These are phyloP conservation scores for Chaetorhynchus papuensis DNA, from an alignment of 2,113 vertebrate species.

Conservation along the genomic window DNA sequence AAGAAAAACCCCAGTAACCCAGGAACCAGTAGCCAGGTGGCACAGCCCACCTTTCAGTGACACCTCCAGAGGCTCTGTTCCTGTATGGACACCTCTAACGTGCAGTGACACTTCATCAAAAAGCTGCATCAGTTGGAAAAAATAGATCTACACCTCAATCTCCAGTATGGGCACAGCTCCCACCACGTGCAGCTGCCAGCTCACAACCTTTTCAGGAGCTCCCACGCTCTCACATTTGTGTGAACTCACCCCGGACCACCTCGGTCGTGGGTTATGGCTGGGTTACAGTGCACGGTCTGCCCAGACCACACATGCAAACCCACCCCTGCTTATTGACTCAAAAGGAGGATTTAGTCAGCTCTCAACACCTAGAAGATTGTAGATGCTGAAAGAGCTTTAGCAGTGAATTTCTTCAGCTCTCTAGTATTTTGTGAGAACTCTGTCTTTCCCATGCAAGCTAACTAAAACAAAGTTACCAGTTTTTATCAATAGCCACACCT, in stretches of 20 bases:
- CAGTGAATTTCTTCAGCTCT: too few species aligned
- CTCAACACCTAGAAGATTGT: not conserved
- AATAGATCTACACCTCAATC: rapidly evolving
- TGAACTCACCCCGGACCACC: not conserved
- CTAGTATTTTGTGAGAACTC: too few species aligned
- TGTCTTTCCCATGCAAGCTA: too few species aligned
- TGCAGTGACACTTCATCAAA: not conserved
- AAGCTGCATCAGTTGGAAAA: not conserved
- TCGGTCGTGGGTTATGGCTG: not conserved
- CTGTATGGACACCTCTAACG: not conserved
- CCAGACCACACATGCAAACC: not conserved
- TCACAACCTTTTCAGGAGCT: not conserved
- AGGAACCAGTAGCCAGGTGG: not conserved
- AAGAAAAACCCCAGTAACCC: not conserved
- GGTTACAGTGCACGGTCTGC: not conserved
- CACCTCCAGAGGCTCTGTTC: not conserved
- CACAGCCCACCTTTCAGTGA: not conserved
- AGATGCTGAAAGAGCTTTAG: too few species aligned
- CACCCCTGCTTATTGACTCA: not conserved
- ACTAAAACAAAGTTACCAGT: too few species aligned
- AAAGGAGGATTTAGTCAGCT: not conserved
- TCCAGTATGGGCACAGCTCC: not conserved
- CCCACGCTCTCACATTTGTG: not conserved
- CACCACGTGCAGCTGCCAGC: not conserved
- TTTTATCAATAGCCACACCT: too few species aligned